Percentiles rank a stretch among this genome's conserved stretches.
Evolutionary conservation across 2,888 invertebrate species (phyloP).

Genomic region (Sarcophaga variegata): DNA sequence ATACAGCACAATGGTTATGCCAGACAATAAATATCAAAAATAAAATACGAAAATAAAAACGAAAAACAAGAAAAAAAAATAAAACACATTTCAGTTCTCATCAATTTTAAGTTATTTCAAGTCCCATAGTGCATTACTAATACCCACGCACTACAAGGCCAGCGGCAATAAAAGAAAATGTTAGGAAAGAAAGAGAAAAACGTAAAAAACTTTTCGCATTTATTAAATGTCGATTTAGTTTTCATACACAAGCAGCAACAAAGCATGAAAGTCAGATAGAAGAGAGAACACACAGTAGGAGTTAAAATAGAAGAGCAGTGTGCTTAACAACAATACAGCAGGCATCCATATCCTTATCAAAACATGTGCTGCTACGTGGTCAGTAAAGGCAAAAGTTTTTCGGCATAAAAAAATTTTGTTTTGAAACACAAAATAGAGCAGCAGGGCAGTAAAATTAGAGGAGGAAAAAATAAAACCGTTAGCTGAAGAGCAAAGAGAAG

Average conservation of each 20-base stretch:
- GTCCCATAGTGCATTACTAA: constrained; percentile 13
- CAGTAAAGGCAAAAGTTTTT: constrained; percentile 63
- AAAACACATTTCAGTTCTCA: no score
- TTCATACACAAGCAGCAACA: constrained; percentile 6
- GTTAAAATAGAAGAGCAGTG: not conserved
- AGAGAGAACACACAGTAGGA: not conserved
- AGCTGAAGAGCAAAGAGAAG: not conserved
- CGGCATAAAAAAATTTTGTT: constrained; percentile 33
- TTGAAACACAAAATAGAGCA: not conserved
- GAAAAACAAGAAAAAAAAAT: no score
- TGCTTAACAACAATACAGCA: not conserved
- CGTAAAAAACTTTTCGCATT: constrained; percentile 55
- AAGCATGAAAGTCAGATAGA: not conserved
- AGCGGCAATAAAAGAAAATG: constrained; percentile 9
- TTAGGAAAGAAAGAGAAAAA: not conserved
- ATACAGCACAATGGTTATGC: no score
- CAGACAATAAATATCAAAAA: no score
- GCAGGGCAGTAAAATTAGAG: not conserved
- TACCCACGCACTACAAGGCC: not conserved
- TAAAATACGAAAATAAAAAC: no score
- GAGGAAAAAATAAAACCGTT: not conserved
- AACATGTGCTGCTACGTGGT: constrained; percentile 69
- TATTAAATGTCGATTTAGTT: constrained; percentile 54
- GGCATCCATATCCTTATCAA: constrained; percentile 60
- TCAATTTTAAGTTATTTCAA: no score